These are phyloP conservation scores for Echinometra lucunter DNA, from an alignment of 53 echinoderm and acorn worm genomes.

Conservation along the genomic window DNA sequence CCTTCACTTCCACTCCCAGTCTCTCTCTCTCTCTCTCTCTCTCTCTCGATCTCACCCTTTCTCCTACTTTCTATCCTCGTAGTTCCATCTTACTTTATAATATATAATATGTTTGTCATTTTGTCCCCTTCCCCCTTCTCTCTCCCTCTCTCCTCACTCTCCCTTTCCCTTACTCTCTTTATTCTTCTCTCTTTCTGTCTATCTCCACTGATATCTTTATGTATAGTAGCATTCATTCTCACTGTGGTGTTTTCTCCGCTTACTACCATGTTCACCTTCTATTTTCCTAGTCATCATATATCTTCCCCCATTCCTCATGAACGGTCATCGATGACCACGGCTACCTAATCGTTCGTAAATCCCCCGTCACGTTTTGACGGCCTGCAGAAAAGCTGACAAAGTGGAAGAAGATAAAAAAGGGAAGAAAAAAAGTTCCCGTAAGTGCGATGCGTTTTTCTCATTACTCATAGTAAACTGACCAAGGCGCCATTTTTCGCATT, in stretches of 20 bases:
- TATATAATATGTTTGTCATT: background rate
- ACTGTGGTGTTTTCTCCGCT: background rate
- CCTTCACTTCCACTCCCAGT: too few species aligned
- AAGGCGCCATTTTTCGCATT: constrained; percentile 21
- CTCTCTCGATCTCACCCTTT: too few species aligned
- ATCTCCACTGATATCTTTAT: background rate
- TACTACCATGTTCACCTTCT: background rate
- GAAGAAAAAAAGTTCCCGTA: background rate
- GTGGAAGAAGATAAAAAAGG: background rate
- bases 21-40: too few species aligned
- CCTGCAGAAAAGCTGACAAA: constrained; percentile 43
- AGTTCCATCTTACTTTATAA: background rate
- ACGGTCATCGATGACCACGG: constrained; percentile 35
- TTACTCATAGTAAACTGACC: constrained; percentile 21
- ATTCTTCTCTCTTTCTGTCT: background rate
- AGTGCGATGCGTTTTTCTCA: constrained; percentile 39
- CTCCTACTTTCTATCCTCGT: too few species aligned
- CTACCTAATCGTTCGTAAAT: constrained; percentile 60
- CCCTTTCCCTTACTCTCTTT: too few species aligned
- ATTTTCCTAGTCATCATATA: background rate
- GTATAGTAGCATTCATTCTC: background rate
- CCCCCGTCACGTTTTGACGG: constrained; percentile 40
- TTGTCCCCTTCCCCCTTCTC: too few species aligned
- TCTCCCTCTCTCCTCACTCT: too few species aligned
- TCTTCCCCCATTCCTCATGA: constrained; percentile 2